Base-by-base conservation (phyloP, 35 echinoderm and acorn worm genomes). In the Heliocidaris erythrogramma region DNA sequence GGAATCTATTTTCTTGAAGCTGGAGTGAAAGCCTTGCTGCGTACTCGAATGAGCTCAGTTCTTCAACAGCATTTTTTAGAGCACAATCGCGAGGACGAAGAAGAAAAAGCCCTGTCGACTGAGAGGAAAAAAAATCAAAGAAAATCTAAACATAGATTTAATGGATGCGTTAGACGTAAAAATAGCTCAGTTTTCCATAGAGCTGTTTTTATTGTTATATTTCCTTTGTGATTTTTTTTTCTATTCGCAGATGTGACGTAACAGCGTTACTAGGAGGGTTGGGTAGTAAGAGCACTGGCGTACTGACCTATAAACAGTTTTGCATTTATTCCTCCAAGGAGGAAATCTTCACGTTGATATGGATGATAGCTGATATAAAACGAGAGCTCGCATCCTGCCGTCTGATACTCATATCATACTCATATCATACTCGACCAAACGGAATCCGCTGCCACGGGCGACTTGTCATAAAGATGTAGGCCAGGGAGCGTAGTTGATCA, bases 401-500 rank as follows among this genome's bases (percentile, higher is more conserved):
- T 42, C 35, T 42, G 35, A 42, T 42, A 42, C 35, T 42, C 35
- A 42, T 42, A 42, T 42, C 35, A 42, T 42, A 42, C 35, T 12
- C 16, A 78, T 78, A n/a, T 78, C 21, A 78, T 78, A 24, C 65
- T 78, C 65, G 21, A 9, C 4, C 65, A 7, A 78, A 17, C 18
- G 2, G 18, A 78, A 78, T n/a, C 65, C 65, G 5, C 1, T 18
- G 65, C 65, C 65, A 78, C 27, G 17, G 65, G 65, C 65, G 65
- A 78, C 65, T 78, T 78, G 21, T 78, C 65, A 78, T 78, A 27
- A 78, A 78, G 65, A 78, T 78, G 65, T 78, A 78, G 65, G 65
- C 65, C 65, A 78, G 65, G 18, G 18, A 78, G 4, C 65, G 14
- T 78, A 18, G 21, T 78, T 24, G 65, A 78, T 78, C 65, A 78